Conservation (phyloP, 2,113 vertebrate genomes). For the Delphinapterus leucas region DNA sequence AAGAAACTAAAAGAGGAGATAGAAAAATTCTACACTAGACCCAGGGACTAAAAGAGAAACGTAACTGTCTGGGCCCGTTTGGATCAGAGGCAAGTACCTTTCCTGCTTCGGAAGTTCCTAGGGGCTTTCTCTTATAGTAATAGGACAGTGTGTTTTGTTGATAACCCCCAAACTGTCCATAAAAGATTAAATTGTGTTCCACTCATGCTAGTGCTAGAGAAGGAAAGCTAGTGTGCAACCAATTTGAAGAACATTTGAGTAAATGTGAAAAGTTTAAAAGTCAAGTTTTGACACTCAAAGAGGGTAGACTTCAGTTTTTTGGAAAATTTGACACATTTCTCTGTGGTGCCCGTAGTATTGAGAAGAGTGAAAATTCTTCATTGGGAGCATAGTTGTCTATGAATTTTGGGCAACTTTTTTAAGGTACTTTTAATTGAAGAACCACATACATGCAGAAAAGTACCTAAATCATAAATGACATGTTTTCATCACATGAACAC, state of each 20-base stretch:
- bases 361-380: constrained; percentile 41
- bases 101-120: neutral
- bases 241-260: neutral
- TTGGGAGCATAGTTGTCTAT: constrained; percentile 55
- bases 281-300: neutral
- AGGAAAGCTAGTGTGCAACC: neutral
- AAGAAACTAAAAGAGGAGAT: neutral
- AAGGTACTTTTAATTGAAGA: constrained; percentile 2
- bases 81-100: neutral
- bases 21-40: neutral
- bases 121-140: neutral
- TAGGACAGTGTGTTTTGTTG: neutral
- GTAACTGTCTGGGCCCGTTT: neutral
- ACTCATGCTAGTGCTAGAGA: neutral
- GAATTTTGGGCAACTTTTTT: neutral
- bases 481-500: neutral
- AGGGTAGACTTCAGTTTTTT: neutral
- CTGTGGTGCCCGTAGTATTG: neutral
- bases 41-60: neutral
- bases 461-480: neutral
- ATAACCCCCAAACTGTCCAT: neutral
- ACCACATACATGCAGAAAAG: neutral
- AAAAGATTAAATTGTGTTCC: neutral
- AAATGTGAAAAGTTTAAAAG: neutral
- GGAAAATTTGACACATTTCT: neutral